Conservation (phyloP, 1,140 invertebrate genomes). For the Melipona quadrifasciata region DNA sequence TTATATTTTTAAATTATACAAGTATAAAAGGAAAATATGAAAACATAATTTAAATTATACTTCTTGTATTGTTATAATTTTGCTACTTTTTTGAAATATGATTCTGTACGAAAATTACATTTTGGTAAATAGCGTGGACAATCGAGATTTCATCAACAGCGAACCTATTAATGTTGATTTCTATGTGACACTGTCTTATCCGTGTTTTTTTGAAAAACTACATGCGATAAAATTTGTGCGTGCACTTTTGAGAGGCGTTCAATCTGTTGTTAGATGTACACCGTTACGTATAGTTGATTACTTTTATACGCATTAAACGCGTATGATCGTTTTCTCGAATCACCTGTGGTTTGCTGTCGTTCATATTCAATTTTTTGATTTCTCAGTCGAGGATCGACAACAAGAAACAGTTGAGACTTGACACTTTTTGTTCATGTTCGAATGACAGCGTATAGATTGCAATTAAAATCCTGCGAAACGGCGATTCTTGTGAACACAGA, state of each 20-base stretch:
- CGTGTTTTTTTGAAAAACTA: background rate
- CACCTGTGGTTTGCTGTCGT: background rate
- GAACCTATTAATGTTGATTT: background rate
- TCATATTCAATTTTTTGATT: background rate
- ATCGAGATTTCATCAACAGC: background rate
- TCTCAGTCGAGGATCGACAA: background rate
- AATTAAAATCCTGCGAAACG: conserved; percentile 29
- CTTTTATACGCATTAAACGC: background rate
- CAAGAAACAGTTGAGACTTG: background rate
- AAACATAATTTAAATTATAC: too few species aligned
- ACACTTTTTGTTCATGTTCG: background rate
- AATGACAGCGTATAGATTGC: background rate
- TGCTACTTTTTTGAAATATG: background rate
- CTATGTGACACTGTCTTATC: background rate
- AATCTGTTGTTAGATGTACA: background rate
- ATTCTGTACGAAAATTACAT: background rate
- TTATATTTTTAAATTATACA: too few species aligned
- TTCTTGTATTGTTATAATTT: too few species aligned
- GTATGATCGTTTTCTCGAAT: background rate
- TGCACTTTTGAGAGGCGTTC: background rate
- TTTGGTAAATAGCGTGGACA: background rate
- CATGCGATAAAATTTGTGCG: background rate
- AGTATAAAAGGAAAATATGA: too few species aligned
- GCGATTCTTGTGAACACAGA: conserved; percentile 37
- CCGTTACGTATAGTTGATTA: background rate